Base-by-base conservation (phyloP, 2,888 invertebrate species). In the Choristoneura rosaceana region DNA sequence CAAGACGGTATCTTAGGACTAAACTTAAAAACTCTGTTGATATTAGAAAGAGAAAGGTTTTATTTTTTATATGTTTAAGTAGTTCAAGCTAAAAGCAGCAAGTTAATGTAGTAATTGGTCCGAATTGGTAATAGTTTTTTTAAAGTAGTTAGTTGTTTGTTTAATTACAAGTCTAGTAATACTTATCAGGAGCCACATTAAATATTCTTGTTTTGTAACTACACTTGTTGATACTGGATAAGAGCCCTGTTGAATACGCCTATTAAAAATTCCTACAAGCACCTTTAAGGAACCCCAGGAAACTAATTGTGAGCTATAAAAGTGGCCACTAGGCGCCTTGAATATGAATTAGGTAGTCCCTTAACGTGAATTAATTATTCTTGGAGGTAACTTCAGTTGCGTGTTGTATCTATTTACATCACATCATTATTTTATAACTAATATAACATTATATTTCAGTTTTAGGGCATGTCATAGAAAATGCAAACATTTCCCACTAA, bases 301-400 rank as follows among this genome's bases (percentile, higher is more conserved):
- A 83, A 83, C 79, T 83, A 83, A 86, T 86, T 83, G 75, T 76
- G 74, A 76, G 69, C 83, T 84, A 76, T 82, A 80, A 80, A 82
- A 74, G 79, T 74, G 74, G 74, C 75, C 41, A 58, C 43, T 38
- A 55, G 76, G 77, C 76, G 79, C 75, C 78, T 80, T 84, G 85
- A 83, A 89, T 88, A 86, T 82, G 81, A 87, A 87, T 83, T 81
- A 83, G 77, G 50, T 5, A 9, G 75, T 74, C 76, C 79, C 79
- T 78, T 82, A 80, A 83, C 76, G 83, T 79, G 82, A 85, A 87
- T 87, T 85, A 86, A 88, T 89, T 87, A 87, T 79, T 76, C 77
- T 82, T 77, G 74, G 76, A 82, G 79, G 79, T 81, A 81, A 79
- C 82, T 9, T 17, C n/a, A 66, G 25, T 12, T 45, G 38, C n/a